These are phyloP conservation scores for Pangasius djambal DNA, from an alignment of 2,797 vertebrate genomes.

Conservation along the genomic window DNA sequence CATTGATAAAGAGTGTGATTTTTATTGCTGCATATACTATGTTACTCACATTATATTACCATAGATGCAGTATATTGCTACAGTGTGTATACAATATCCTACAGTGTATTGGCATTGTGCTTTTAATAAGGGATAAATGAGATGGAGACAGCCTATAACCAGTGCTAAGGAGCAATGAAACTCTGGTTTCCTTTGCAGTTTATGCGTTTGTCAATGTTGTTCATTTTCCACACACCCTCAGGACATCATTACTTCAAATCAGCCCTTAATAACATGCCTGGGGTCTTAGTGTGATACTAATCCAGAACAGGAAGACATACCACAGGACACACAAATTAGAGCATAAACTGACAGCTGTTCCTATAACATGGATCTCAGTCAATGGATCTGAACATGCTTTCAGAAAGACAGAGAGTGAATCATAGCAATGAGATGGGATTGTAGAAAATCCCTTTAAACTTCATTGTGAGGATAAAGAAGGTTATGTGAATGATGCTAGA, in stretches of 20 bases:
- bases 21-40: background rate
- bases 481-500: conserved; percentile 50
- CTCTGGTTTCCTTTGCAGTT: conserved; percentile 16
- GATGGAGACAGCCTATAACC: background rate
- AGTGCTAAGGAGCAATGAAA: conserved; percentile 1
- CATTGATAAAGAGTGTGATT: background rate
- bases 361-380: conserved; percentile 13
- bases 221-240: conserved; percentile 30
- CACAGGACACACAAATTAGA: conserved; percentile 28
- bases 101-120: background rate
- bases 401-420: conserved; percentile 44
- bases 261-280: conserved; percentile 20
- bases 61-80: background rate
- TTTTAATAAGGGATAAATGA: background rate
- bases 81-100: background rate
- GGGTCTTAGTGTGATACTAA: conserved; percentile 14
- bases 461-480: conserved; percentile 51
- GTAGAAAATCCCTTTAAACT: conserved; percentile 51
- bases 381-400: conserved; percentile 44
- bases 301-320: conserved; percentile 17
- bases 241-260: conserved; percentile 25
- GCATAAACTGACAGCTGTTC: conserved; percentile 24
- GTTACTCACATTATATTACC: background rate
- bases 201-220: conserved; percentile 34
- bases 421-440: conserved; percentile 50